These are phyloP conservation scores for Danionella dracula DNA, from an alignment of 2,797 vertebrate species.

Conservation along the genomic window DNA sequence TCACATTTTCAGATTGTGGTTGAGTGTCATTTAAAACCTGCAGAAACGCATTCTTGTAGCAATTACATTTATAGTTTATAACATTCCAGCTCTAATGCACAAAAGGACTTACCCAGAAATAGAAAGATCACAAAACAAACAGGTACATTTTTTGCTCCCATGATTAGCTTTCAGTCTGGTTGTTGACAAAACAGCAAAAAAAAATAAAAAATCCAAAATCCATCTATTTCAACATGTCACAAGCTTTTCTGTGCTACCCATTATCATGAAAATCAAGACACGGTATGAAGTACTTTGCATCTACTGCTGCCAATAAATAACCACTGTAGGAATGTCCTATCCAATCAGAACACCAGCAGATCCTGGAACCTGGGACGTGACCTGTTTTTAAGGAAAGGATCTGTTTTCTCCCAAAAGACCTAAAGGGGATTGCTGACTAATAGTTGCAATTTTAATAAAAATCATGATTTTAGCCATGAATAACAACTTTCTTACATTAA, in stretches of 20 bases:
- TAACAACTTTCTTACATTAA: too few relatives aligned
- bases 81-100: not conserved
- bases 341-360: constrained; percentile 4
- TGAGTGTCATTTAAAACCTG: too few relatives aligned
- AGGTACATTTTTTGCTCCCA: constrained; percentile 52
- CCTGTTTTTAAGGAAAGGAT: not conserved
- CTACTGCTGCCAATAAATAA: not conserved
- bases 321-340: not conserved
- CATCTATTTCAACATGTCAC: not conserved
- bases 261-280: not conserved
- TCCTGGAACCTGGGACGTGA: not conserved
- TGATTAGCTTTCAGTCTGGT: constrained; percentile 49
- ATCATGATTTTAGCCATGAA: too few relatives aligned
- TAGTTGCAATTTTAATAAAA: too few relatives aligned
- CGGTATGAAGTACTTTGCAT: not conserved
- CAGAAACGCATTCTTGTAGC: not conserved
- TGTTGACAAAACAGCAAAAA: not conserved
- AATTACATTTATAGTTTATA: accelerated
- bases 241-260: not conserved
- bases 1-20: too few relatives aligned
- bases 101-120: constrained; percentile 52
- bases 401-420: not conserved
- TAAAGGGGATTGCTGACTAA: not conserved
- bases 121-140: constrained; percentile 47
- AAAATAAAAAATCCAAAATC: not conserved